A percentile compares a stretch with the other conserved stretches of the same genome.
Conservation (phyloP, 2,888 invertebrate genomes). For the Platycheirus rosarum region DNA sequence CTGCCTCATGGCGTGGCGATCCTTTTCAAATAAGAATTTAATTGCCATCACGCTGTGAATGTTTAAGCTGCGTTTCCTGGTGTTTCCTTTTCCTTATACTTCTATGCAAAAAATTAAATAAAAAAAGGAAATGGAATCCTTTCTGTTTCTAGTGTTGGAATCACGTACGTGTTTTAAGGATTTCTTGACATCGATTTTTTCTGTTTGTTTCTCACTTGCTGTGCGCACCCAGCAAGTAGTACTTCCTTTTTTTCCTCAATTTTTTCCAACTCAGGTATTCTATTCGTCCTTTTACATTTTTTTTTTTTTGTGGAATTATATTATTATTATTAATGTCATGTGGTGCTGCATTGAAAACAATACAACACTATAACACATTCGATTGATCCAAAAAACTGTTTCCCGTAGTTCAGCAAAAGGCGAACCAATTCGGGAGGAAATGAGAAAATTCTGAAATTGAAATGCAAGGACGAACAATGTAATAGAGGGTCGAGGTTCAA, state of each 20-base stretch:
- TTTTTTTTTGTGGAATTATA: constrained; percentile 13
- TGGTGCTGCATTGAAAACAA: constrained; percentile 39
- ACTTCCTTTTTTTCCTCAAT: constrained; percentile 35
- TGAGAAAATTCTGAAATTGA: constrained; percentile 36
- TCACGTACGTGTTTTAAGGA: constrained; percentile 52
- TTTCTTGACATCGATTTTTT: constrained; percentile 36
- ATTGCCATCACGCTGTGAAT: constrained; percentile 67
- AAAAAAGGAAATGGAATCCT: constrained; percentile 56
- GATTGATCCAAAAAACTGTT: constrained; percentile 42
- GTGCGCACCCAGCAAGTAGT: constrained; percentile 42
- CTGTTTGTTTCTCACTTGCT: constrained; percentile 63
- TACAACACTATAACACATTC: constrained; percentile 31
- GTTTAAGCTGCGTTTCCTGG: constrained; percentile 52
- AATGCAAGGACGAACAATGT: constrained; percentile 65
- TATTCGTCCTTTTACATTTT: constrained; percentile 36
- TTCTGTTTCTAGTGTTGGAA: constrained; percentile 32
- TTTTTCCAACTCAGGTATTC: constrained; percentile 40
- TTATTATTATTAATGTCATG: constrained; percentile 54
- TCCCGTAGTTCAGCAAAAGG: constrained; percentile 11
- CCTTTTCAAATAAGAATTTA: constrained; percentile 60
- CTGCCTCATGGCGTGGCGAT: too few relatives aligned
- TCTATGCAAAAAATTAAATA: not conserved
- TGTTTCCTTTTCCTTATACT: constrained; percentile 7
- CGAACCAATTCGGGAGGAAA: constrained; percentile 22
- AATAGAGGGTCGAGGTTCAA: constrained; percentile 62